Percentiles rank a stretch among this genome's conserved stretches.
Evolutionary conservation across 2,888 invertebrate species (phyloP).

Genomic region (Lasioglossum vierecki): DNA sequence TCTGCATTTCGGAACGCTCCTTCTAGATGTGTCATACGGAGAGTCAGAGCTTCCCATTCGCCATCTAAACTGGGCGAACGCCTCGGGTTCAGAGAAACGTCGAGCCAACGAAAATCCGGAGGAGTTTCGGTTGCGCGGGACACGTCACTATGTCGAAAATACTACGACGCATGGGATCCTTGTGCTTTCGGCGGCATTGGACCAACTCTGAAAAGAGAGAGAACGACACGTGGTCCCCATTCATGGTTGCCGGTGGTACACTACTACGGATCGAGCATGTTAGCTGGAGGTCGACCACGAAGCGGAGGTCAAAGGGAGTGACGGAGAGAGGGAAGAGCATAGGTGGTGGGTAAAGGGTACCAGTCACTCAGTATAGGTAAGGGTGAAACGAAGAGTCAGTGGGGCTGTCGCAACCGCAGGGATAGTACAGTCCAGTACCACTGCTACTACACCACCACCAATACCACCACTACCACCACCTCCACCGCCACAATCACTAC

Average conservation of each 20-base stretch:
- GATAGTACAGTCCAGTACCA: slow-evolving; percentile 39
- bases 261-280: slow-evolving; percentile 68
- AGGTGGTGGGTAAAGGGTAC: slow-evolving; percentile 42
- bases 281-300: slow-evolving; percentile 64
- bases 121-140: slow-evolving; percentile 17
- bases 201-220: slow-evolving; percentile 32
- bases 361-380: slow-evolving; percentile 63
- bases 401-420: slow-evolving; percentile 54
- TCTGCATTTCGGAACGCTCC: not conserved
- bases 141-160: slow-evolving; percentile 52
- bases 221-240: slow-evolving; percentile 77
- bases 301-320: slow-evolving; percentile 62
- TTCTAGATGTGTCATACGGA: not conserved
- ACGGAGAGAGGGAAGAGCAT: slow-evolving; percentile 49
- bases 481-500: not conserved
- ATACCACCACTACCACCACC: not conserved
- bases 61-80: not conserved
- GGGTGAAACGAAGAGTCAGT: slow-evolving; percentile 68
- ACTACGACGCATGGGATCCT: slow-evolving; percentile 60
- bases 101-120: not conserved
- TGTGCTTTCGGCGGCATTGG: slow-evolving; percentile 71
- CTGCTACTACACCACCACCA: slow-evolving; percentile 10
- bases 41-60: not conserved
- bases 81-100: not conserved
- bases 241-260: slow-evolving; percentile 75